phyloP scores from a whole-genome alignment of 2,113 vertebrate species.

The Pogona vitticeps region DNA sequence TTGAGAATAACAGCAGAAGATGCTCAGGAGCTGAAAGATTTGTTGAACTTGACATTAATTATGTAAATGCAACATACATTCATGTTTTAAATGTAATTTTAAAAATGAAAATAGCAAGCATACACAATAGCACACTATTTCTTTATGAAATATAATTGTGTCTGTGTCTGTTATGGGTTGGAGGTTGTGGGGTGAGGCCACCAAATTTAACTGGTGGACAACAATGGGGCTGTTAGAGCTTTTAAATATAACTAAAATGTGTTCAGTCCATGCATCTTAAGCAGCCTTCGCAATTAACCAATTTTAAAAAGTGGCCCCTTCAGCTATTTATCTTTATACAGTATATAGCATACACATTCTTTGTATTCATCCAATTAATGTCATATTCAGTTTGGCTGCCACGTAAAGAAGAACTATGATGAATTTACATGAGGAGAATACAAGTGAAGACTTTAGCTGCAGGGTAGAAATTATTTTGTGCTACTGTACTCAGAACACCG shows the following conservation, averaged over 20 bases:
- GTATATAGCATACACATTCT: background rate
- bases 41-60: background rate
- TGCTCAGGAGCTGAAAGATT: background rate
- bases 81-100: background rate
- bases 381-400: background rate
- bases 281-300: background rate
- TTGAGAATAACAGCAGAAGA: background rate
- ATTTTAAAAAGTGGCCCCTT: background rate
- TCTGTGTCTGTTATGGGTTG: no score
- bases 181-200: background rate
- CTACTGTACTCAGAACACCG: background rate
- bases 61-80: background rate
- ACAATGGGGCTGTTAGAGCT: no score
- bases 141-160: no score
- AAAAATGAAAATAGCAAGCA: background rate
- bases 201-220: no score
- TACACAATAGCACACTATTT: no score
- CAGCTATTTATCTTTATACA: background rate
- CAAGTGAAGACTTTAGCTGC: background rate
- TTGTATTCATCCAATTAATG: background rate
- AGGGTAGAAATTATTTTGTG: slow-evolving; percentile 24
- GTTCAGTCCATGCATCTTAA: no score
- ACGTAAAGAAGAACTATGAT: background rate
- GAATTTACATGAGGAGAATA: background rate
- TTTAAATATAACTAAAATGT: no score